A percentile compares a stretch with the other conserved stretches of the same genome.
phyloP scores from a whole-genome alignment of 1,140 invertebrate genomes.

The Tyrophagus putrescentiae region DNA sequence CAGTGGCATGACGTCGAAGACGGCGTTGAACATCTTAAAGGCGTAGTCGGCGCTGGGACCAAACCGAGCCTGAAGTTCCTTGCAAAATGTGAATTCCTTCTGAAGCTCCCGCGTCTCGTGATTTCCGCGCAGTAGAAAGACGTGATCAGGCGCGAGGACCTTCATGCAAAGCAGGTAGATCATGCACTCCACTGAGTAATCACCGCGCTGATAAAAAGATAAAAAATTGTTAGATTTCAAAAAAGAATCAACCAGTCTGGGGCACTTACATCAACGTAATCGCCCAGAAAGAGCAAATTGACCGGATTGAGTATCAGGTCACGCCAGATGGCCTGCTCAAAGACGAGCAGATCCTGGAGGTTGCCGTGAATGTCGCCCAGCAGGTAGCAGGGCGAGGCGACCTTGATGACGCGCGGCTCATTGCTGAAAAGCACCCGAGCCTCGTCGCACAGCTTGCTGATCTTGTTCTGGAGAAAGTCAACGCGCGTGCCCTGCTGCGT shows the following conservation, averaged over 20 bases:
- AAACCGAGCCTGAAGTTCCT: conserved; percentile 48
- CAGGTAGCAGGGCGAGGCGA: conserved; percentile 15
- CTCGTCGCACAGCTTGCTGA: neutral
- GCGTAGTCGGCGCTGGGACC: conserved; percentile 42
- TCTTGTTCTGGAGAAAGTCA: too few species aligned
- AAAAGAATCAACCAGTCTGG: too few species aligned
- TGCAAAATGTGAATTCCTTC: conserved; percentile 51
- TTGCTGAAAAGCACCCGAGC: conserved; percentile 5
- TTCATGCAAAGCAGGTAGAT: conserved; percentile 47
- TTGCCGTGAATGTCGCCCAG: conserved; percentile 43
- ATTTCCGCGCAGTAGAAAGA: conserved; percentile 46
- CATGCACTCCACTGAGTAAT: conserved; percentile 40
- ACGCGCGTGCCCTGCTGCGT: too few species aligned
- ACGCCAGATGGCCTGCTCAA: conserved; percentile 47
- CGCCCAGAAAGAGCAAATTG: conserved; percentile 47
- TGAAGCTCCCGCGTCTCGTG: conserved; percentile 50
- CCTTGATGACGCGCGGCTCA: neutral
- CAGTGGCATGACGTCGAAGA: conserved; percentile 52
- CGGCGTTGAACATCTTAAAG: conserved; percentile 53
- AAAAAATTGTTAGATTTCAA: too few species aligned
- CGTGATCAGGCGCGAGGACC: conserved; percentile 43
- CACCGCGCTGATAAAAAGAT: too few species aligned
- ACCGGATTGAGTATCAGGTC: conserved; percentile 44
- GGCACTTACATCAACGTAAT: conserved; percentile 55
- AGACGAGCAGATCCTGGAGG: conserved; percentile 42